A percentile compares a stretch with the other conserved stretches of the same genome.
phyloP scores from a whole-genome alignment of 2,888 invertebrate genomes.

The Seira sanloemensis region DNA sequence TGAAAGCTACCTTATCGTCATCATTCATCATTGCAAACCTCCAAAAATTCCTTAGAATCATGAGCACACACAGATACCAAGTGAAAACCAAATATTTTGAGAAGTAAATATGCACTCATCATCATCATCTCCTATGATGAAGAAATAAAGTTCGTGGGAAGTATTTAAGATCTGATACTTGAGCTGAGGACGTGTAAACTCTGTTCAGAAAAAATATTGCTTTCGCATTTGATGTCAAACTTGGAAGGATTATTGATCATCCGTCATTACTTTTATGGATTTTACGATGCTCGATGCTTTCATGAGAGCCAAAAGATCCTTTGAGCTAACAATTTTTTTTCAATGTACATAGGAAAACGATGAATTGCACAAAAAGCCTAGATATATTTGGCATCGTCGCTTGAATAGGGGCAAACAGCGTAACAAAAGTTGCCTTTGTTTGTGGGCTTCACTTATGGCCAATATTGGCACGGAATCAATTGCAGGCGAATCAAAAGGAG shows the following conservation, averaged over 20 bases:
- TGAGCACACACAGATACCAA: not conserved
- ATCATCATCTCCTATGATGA: not conserved
- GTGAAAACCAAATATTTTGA: not conserved
- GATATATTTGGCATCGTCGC: not conserved
- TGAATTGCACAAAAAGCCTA: not conserved
- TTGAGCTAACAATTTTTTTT: not conserved
- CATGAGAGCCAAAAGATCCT: not conserved
- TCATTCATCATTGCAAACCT: not conserved
- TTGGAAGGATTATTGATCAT: slow-evolving; percentile 53
- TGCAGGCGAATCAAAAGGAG: not conserved
- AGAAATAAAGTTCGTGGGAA: slow-evolving; percentile 20
- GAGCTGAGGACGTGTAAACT: not conserved
- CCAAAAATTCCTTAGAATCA: not conserved
- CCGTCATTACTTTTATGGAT: slow-evolving; percentile 57
- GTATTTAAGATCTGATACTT: not conserved
- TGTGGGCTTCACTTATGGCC: slow-evolving; percentile 1
- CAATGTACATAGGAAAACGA: not conserved
- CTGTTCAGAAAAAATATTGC: not conserved
- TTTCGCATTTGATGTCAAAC: slow-evolving; percentile 31
- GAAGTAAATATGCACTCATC: not conserved
- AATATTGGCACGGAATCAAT: not conserved
- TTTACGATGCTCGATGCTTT: slow-evolving; percentile 31
- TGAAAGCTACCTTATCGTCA: not conserved
- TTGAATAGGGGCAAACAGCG: not conserved
- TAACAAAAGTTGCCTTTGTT: not conserved